phyloP scores from a whole-genome alignment of 2,113 vertebrate species.

The Lanius collurio region DNA sequence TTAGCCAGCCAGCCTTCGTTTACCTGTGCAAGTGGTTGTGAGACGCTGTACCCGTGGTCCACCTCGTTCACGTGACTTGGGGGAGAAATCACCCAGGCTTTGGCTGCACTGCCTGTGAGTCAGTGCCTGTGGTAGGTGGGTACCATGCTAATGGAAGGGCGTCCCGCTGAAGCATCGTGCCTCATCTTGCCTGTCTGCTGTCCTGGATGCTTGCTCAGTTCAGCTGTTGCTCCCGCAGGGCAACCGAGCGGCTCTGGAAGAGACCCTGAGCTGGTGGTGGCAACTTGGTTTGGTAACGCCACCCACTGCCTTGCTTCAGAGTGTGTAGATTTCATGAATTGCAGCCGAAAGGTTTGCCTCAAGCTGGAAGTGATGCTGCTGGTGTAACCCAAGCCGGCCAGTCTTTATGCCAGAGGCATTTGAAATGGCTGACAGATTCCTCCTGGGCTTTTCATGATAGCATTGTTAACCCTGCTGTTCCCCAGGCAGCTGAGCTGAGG shows the following conservation, averaged over 20 bases:
- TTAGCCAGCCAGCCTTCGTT: neutral
- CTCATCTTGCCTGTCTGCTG: slow-evolving; percentile 37
- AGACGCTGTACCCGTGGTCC: neutral
- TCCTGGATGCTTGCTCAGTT: rapidly evolving
- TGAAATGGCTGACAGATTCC: slow-evolving; percentile 20
- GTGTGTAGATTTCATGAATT: neutral
- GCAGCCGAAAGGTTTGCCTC: neutral
- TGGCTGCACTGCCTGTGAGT: neutral
- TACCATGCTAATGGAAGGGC: neutral
- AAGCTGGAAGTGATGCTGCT: neutral
- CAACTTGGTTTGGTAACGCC: neutral
- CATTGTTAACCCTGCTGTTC: neutral
- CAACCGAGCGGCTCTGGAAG: neutral
- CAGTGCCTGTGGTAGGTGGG: neutral
- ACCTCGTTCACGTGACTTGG: neutral
- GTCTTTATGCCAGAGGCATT: neutral
- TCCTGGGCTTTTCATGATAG: neutral
- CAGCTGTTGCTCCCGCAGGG: neutral
- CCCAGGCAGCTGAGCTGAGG: neutral
- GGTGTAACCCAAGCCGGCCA: slow-evolving; percentile 2
- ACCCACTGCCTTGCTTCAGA: neutral
- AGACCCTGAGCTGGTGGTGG: neutral
- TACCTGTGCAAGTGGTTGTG: neutral
- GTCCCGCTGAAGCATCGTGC: slow-evolving; percentile 2
- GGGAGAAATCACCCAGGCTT: neutral